A percentile compares a stretch with the other conserved stretches of the same genome.
phyloP scores from a whole-genome alignment of 2,888 invertebrate genomes.

The Diarsia rubi region DNA sequence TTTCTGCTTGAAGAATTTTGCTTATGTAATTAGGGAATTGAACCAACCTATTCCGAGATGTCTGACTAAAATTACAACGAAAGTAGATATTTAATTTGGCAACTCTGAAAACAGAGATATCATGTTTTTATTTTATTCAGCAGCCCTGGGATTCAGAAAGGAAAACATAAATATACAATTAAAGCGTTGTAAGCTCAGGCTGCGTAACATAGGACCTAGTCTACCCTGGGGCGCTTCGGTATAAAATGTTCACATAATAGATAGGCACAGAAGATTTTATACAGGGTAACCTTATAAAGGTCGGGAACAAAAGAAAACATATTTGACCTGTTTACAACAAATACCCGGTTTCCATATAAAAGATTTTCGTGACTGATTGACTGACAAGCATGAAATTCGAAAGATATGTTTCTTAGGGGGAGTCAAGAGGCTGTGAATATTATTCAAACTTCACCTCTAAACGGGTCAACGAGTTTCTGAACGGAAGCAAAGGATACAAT shows the following conservation, averaged over 20 bases:
- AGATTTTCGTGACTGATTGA: slow-evolving; percentile 37
- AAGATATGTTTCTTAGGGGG: slow-evolving; percentile 18
- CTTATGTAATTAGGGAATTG: not conserved
- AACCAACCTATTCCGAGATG: not conserved
- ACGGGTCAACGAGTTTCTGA: slow-evolving; percentile 19
- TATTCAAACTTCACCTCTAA: not conserved
- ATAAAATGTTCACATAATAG: slow-evolving; percentile 30
- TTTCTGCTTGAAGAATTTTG: not conserved
- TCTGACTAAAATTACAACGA: not conserved
- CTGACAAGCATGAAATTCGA: slow-evolving; percentile 44
- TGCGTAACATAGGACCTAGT: slow-evolving; percentile 11
- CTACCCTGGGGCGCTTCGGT: slow-evolving; percentile 8
- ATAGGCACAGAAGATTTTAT: slow-evolving; percentile 8
- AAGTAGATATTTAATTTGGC: slow-evolving; percentile 7
- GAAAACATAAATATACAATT: slow-evolving; percentile 42
- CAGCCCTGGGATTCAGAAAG: slow-evolving; percentile 17
- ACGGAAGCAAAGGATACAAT: not conserved
- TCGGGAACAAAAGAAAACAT: slow-evolving; percentile 22
- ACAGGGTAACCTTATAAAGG: not conserved
- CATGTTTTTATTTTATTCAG: slow-evolving; percentile 34
- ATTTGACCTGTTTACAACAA: not conserved
- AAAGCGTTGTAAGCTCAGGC: slow-evolving; percentile 21
- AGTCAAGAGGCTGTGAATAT: not conserved
- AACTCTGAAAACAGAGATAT: slow-evolving; percentile 34
- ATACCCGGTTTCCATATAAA: slow-evolving; percentile 2